Evolutionary conservation across 2,113 vertebrate species (phyloP), one percentile per base, ranked within the genome.

Genomic region (Monopterus albus): DNA sequence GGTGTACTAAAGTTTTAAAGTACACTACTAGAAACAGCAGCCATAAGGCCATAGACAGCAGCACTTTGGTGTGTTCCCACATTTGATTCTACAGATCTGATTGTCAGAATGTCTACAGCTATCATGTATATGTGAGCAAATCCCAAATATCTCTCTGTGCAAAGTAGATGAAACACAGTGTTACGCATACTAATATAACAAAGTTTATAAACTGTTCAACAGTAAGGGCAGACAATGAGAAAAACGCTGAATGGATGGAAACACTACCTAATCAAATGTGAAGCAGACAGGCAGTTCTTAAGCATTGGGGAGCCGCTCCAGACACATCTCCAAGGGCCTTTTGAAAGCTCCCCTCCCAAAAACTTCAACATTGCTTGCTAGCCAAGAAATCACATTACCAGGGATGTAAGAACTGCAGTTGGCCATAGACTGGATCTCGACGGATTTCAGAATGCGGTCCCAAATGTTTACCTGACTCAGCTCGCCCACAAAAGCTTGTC

Each of bases 381-480:
- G 90, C 98, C 98, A 99, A 29, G 97, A 93, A 78, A 99, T 92
- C 82, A 99, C 91, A 78, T 99, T 99, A 65, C 98, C 98, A 0
- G 97, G 93, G 82, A 96, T 91, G 86, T 97, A 97, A 0, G 91
- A 88, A 18, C 95, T 96, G 89, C 98, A 99, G 94, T 98, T 98
- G 70, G 97, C 96, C 57, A 98, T 96, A 58, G 89, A 93, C 77
- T 93, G 89, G 80, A 99, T 95, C 70, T 98, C 97, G 2, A 91
- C 91, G 0, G 94, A 88, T 15, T 94, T 95, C 33, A 99, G 94
- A 56, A 98, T 91, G 0, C 96, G 95, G 88, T 99, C 97, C 98
- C 98, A 99, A 68, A 99, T 95, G 89, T 97, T 98, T 84, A 99
- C 97, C 85, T 99, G 96, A 91, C 96, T 97, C 88, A 99, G 91